phyloP scores from a whole-genome alignment of 2,113 vertebrate genomes.

The Aegypius monachus region DNA sequence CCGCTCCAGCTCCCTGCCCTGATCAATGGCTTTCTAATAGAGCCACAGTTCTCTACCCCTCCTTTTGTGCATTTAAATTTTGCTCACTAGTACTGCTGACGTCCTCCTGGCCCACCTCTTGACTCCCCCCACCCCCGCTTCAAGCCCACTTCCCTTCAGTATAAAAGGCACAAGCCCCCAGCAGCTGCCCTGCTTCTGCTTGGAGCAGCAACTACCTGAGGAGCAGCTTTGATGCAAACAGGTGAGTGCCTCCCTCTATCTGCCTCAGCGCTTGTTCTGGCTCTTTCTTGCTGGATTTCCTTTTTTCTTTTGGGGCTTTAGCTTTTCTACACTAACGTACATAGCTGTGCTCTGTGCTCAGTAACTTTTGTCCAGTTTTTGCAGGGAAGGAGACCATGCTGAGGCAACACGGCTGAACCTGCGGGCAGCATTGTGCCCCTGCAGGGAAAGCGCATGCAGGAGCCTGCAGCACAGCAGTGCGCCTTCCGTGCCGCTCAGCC shows the following conservation, averaged over 20 bases:
- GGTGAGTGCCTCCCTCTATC: slow-evolving; percentile 34
- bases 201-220: background rate
- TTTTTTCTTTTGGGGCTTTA: background rate
- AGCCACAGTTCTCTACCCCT: background rate
- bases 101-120: slow-evolving; percentile 45
- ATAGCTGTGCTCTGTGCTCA: background rate
- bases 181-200: background rate
- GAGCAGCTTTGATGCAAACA: background rate
- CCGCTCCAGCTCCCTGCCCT: background rate
- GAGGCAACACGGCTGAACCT: background rate
- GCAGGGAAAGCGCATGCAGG: background rate
- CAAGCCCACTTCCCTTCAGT: background rate
- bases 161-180: slow-evolving; percentile 49
- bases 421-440: background rate
- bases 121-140: slow-evolving; percentile 4
- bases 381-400: background rate
- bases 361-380: background rate
- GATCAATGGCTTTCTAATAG: background rate
- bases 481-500: rapidly evolving
- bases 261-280: background rate
- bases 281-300: background rate
- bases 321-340: background rate
- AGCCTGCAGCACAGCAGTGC: background rate
- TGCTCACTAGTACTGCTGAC: slow-evolving; percentile 35
- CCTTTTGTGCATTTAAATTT: slow-evolving; percentile 31